phyloP scores from a whole-genome alignment of 1,140 invertebrate species.

The Bombus superbus region DNA sequence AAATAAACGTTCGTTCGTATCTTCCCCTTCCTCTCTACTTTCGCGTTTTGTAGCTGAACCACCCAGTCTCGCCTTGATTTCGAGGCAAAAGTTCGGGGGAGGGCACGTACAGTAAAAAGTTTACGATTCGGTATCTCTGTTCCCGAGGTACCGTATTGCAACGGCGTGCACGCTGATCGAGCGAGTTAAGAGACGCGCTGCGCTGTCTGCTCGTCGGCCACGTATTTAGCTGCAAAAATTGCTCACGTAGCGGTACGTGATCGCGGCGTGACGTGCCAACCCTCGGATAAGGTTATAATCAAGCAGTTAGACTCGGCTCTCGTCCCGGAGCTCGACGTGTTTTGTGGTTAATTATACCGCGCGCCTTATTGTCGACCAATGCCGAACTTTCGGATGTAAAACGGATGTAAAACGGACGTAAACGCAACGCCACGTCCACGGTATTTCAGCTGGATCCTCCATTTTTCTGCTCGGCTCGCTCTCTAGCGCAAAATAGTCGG shows the following conservation, averaged over 20 bases:
- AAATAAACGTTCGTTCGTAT: background rate
- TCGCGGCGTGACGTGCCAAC: slow-evolving; percentile 6
- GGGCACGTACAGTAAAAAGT: slow-evolving; percentile 47
- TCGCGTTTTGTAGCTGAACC: background rate
- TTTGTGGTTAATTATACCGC: slow-evolving; percentile 42
- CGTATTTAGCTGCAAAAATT: slow-evolving; percentile 55
- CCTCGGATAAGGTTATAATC: slow-evolving; percentile 46
- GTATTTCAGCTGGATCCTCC: too few species aligned
- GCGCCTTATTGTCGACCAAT: slow-evolving; percentile 27
- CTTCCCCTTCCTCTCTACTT: background rate
- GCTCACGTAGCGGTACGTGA: slow-evolving; percentile 35
- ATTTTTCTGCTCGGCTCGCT: too few species aligned
- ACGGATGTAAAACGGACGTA: background rate
- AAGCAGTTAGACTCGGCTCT: slow-evolving; percentile 41
- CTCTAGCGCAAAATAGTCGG: too few species aligned
- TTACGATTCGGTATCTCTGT: slow-evolving; percentile 50
- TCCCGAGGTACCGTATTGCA: background rate
- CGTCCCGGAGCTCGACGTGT: background rate
- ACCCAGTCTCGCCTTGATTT: slow-evolving; percentile 26
- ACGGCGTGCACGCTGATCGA: slow-evolving; percentile 35
- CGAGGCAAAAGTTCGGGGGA: background rate
- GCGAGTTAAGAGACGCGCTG: slow-evolving; percentile 28
- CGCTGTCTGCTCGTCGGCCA: slow-evolving; percentile 27
- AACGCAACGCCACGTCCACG: background rate
- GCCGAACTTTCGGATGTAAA: slow-evolving; percentile 3